These are phyloP conservation scores for Zaprionus kolodkinae DNA, from an alignment of 1,140 invertebrate species.

Conservation along the genomic window DNA sequence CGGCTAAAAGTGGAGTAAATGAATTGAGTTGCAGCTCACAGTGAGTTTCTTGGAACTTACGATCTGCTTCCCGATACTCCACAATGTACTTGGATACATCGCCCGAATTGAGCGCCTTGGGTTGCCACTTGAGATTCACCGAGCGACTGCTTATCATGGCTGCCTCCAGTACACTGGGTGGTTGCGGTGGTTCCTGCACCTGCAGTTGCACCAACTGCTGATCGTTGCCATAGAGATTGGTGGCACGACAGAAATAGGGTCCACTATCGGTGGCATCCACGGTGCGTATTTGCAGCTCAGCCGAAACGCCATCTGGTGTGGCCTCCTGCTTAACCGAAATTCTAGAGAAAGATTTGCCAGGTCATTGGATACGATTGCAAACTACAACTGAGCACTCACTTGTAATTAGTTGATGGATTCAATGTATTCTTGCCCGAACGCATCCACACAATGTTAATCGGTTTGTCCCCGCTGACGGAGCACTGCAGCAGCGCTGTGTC, in stretches of 20 bases:
- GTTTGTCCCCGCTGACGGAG: slow-evolving; percentile 92
- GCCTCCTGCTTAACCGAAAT: slow-evolving; percentile 89
- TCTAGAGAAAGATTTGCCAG: slow-evolving; percentile 76
- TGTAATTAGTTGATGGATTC: slow-evolving; percentile 89
- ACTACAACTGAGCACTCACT: slow-evolving; percentile 81
- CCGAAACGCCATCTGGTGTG: slow-evolving; percentile 88
- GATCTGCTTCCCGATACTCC: slow-evolving; percentile 88
- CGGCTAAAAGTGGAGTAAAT: slow-evolving; percentile 17
- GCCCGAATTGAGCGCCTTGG: slow-evolving; percentile 87
- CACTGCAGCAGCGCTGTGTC: slow-evolving; percentile 90
- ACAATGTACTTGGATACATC: slow-evolving; percentile 91
- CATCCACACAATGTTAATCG: slow-evolving; percentile 91
- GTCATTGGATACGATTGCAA: slow-evolving; percentile 5
- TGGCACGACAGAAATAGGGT: slow-evolving; percentile 92
- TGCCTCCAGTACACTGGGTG: slow-evolving; percentile 88
- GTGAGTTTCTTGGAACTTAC: slow-evolving; percentile 73
- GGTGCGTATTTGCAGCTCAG: slow-evolving; percentile 90
- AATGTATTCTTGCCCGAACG: slow-evolving; percentile 88
- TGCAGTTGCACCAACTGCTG: slow-evolving; percentile 92
- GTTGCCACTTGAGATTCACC: slow-evolving; percentile 91
- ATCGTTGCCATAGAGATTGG: slow-evolving; percentile 92
- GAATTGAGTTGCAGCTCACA: background rate
- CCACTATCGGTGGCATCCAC: slow-evolving; percentile 91
- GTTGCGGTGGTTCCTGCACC: slow-evolving; percentile 92
- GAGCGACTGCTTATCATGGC: slow-evolving; percentile 89